phyloP scores from a whole-genome alignment of 2,888 invertebrate species.

The Watsonalla binaria region DNA sequence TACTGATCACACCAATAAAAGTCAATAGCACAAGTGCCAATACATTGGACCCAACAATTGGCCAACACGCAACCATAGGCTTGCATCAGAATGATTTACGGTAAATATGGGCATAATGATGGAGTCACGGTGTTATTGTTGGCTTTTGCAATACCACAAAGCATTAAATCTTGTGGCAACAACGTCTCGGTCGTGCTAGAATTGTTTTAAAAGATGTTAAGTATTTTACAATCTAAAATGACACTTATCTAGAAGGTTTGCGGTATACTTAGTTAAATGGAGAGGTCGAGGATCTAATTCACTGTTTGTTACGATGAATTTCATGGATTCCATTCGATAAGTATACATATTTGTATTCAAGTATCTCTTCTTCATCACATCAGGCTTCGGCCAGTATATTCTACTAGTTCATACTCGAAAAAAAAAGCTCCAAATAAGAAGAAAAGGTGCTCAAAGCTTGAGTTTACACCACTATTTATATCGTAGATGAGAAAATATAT shows the following conservation, averaged over 20 bases:
- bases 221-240: not conserved
- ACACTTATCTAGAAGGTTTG: not conserved
- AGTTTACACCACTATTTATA: too few relatives aligned
- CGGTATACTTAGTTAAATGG: too few relatives aligned
- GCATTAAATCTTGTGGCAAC: not conserved
- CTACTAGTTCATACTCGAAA: too few relatives aligned
- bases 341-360: too few relatives aligned
- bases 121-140: not conserved
- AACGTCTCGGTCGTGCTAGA: not conserved
- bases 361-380: too few relatives aligned
- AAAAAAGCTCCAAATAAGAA: too few relatives aligned
- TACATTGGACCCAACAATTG: not conserved
- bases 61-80: not conserved
- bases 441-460: too few relatives aligned
- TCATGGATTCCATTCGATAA: too few relatives aligned
- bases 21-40: not conserved
- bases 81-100: not conserved
- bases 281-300: too few relatives aligned
- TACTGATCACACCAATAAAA: not conserved
- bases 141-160: not conserved
- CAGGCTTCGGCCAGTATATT: too few relatives aligned
- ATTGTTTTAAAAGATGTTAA: not conserved
- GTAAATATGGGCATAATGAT: slow-evolving; percentile 1
- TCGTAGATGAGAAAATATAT: too few relatives aligned
- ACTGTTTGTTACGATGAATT: too few relatives aligned